These are phyloP conservation scores for Microvelia longipes DNA, from an alignment of 1,140 invertebrate genomes.

Conservation along the genomic window DNA sequence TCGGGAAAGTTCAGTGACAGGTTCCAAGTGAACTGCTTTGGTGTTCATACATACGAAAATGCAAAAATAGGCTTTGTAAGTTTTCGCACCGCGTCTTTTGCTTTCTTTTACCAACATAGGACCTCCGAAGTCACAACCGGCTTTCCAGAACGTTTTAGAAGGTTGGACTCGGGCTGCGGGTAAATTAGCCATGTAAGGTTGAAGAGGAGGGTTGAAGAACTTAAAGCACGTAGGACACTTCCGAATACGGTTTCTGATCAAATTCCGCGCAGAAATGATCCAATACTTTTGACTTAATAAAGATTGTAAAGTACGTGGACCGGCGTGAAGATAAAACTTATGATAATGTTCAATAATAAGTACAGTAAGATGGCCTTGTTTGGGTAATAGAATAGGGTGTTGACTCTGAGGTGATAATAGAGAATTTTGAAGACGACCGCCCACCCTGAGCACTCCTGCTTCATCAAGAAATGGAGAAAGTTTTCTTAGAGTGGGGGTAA, in stretches of 20 bases:
- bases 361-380: background rate
- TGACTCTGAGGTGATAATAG: conserved; percentile 24
- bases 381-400: conserved; percentile 25
- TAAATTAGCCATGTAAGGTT: background rate
- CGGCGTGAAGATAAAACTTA: background rate
- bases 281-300: background rate
- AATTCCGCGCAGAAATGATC: background rate
- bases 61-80: conserved; percentile 24
- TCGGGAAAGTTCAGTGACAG: conserved; percentile 20
- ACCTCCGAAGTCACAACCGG: conserved; percentile 6
- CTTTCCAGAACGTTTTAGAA: conserved; percentile 15
- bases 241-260: background rate
- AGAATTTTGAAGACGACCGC: conserved; percentile 26
- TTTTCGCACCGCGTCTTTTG: conserved; percentile 7
- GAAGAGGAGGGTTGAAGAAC: background rate
- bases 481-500: too few species aligned
- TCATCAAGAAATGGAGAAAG: conserved; percentile 23
- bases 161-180: conserved; percentile 6
- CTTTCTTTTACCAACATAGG: background rate
- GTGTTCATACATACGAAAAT: conserved; percentile 23
- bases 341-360: background rate
- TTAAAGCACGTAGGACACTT: background rate
- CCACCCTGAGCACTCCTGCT: conserved; percentile 26
- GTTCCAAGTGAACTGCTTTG: conserved; percentile 23
- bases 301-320: background rate